Percentiles rank a stretch among this genome's conserved stretches.
These are phyloP conservation scores for Echeneis naucrates DNA, from an alignment of 2,797 vertebrate species.

Conservation along the genomic window DNA sequence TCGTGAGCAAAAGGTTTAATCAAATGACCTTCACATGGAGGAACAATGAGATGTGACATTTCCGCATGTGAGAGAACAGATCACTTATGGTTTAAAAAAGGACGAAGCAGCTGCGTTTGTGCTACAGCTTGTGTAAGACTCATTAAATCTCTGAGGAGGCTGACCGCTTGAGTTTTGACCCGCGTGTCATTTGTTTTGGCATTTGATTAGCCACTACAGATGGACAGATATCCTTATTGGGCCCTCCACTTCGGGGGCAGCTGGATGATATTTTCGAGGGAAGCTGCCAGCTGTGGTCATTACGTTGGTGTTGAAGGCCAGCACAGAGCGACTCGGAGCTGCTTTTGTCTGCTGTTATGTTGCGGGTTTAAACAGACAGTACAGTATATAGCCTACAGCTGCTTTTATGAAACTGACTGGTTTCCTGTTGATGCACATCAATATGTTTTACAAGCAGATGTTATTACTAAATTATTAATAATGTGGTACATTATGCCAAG, in stretches of 20 bases:
- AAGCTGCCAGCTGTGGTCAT: slow-evolving; percentile 46
- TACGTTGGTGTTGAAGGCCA: slow-evolving; percentile 29
- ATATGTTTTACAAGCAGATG: slow-evolving; percentile 29
- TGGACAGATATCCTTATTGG: slow-evolving; percentile 53
- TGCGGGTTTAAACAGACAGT: slow-evolving; percentile 23
- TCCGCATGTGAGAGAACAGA: neutral
- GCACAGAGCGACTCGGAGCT: neutral
- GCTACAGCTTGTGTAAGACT: slow-evolving; percentile 29
- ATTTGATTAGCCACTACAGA: slow-evolving; percentile 60
- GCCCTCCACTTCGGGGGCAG: slow-evolving; percentile 18
- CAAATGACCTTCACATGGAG: neutral
- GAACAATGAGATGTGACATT: neutral
- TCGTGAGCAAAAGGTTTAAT: neutral
- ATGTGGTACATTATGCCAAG: neutral
- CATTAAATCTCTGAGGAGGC: slow-evolving; percentile 50
- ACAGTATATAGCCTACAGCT: slow-evolving; percentile 2
- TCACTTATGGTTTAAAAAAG: neutral
- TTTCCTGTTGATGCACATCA: neutral
- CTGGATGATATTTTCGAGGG: slow-evolving; percentile 43
- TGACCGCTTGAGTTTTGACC: slow-evolving; percentile 41
- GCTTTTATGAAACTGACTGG: slow-evolving; percentile 12
- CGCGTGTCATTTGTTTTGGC: slow-evolving; percentile 49
- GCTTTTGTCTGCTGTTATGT: neutral
- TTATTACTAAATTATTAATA: neutral
- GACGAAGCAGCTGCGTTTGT: neutral